Percentiles rank a stretch among this genome's conserved stretches.
These are phyloP conservation scores for Vanessa atalanta DNA, from an alignment of 1,140 invertebrate genomes.

Conservation along the genomic window DNA sequence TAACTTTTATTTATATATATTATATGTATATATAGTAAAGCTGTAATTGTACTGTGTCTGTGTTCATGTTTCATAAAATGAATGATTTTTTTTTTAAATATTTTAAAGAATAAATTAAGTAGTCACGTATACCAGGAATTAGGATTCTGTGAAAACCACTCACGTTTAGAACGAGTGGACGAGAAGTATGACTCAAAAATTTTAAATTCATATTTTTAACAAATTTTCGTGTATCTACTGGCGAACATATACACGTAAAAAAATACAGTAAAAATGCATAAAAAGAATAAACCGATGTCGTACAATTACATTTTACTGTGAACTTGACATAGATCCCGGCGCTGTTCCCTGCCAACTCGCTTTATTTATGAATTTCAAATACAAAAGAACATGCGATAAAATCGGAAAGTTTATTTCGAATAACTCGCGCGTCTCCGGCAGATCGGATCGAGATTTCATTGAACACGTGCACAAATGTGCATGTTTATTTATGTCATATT, in stretches of 20 bases:
- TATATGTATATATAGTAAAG: too few relatives aligned
- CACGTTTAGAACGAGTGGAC: too few relatives aligned
- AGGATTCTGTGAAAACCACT: too few relatives aligned
- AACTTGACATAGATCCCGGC: constrained; percentile 59
- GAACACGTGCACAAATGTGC: neutral
- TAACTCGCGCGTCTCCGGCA: neutral
- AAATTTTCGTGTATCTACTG: too few relatives aligned
- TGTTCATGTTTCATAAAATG: too few relatives aligned
- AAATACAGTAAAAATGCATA: constrained; percentile 8
- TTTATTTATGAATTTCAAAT: constrained; percentile 38
- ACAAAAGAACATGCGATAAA: constrained; percentile 21
- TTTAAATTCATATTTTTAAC: too few relatives aligned
- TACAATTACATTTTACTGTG: constrained; percentile 49
- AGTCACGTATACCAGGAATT: too few relatives aligned
- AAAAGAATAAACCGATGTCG: constrained; percentile 34
- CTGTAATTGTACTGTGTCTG: too few relatives aligned
- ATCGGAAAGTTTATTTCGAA: constrained; percentile 21
- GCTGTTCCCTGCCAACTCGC: constrained; percentile 33
- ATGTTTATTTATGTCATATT: neutral
- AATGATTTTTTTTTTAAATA: too few relatives aligned
- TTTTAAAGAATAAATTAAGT: too few relatives aligned
- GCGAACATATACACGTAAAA: neutral
- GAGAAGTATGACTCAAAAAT: too few relatives aligned
- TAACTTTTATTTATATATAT: too few relatives aligned
- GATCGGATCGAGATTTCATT: neutral